Conservation (phyloP, 2,888 invertebrate species). For the Automeris io region DNA sequence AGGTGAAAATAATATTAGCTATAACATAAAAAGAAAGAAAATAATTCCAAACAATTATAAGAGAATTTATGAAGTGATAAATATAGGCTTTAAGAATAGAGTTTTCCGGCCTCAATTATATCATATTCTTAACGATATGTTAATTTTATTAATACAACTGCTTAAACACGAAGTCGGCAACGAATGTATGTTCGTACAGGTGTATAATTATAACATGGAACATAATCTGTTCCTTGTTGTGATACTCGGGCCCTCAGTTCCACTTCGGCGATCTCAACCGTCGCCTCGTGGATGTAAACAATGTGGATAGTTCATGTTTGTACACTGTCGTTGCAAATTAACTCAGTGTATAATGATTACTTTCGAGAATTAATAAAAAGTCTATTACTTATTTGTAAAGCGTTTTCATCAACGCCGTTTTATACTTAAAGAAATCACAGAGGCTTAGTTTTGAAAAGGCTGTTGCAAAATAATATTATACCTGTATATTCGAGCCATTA, state of each 20-base stretch:
- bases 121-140: neutral
- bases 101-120: neutral
- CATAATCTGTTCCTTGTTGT: constrained; percentile 26
- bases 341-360: too few relatives aligned
- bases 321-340: too few relatives aligned
- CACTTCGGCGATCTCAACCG: constrained; percentile 13
- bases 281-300: neutral
- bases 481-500: too few relatives aligned
- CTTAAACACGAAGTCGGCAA: constrained; percentile 1
- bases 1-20: too few relatives aligned
- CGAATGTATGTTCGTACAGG: neutral
- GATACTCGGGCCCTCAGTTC: constrained; percentile 16
- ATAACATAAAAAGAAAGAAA: neutral
- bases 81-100: too few relatives aligned
- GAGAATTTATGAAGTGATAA: too few relatives aligned
- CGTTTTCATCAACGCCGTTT: too few relatives aligned
- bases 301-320: constrained; percentile 2
- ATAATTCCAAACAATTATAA: neutral
- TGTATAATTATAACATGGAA: constrained; percentile 11
- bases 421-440: too few relatives aligned
- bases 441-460: too few relatives aligned
- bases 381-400: too few relatives aligned
- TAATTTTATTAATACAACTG: neutral
- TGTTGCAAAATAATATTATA: too few relatives aligned
- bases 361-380: too few relatives aligned